Percentiles rank a stretch among this genome's conserved stretches.
These are phyloP conservation scores for Agrotis ipsilon DNA, from an alignment of 2,888 invertebrate species.

Conservation along the genomic window DNA sequence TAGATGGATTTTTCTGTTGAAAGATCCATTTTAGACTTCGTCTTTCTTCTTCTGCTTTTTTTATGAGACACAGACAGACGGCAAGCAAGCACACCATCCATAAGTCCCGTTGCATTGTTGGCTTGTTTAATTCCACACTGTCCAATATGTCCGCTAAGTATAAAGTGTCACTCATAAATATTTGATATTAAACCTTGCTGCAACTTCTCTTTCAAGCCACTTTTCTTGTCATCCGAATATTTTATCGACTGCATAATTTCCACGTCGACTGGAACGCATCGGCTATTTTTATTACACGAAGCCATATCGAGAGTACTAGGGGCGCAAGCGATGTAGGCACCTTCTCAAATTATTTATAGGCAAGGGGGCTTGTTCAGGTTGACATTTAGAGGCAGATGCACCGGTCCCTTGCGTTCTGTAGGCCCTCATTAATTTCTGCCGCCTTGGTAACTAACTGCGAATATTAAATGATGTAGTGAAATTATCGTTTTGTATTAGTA, in stretches of 20 bases:
- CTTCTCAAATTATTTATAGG: constrained; percentile 88
- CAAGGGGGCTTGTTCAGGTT: constrained; percentile 80
- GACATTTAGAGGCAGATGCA: constrained; percentile 88
- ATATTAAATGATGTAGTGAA: constrained; percentile 65
- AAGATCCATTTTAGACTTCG: background rate
- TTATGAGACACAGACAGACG: background rate
- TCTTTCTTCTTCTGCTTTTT: background rate
- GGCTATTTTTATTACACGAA: constrained; percentile 85
- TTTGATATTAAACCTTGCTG: constrained; percentile 51
- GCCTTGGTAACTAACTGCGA: constrained; percentile 76
- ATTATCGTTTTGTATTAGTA: constrained; percentile 56
- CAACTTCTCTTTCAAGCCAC: constrained; percentile 42
- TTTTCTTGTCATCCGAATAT: constrained; percentile 66
- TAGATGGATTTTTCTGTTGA: background rate
- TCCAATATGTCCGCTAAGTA: constrained; percentile 27
- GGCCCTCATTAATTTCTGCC: constrained; percentile 84
- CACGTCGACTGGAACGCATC: constrained; percentile 68
- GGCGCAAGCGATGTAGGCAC: constrained; percentile 76
- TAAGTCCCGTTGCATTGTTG: constrained; percentile 13
- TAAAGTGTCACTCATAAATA: constrained; percentile 48
- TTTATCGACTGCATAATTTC: constrained; percentile 76
- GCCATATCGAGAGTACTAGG: constrained; percentile 83
- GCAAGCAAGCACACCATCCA: background rate
- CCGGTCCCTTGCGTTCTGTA: constrained; percentile 70
- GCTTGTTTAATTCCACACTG: constrained; percentile 13